Evolutionary conservation across 2,797 vertebrate genomes (phyloP), one percentile per base, ranked within the genome.

Genomic region (Lophotriccus pileatus): DNA sequence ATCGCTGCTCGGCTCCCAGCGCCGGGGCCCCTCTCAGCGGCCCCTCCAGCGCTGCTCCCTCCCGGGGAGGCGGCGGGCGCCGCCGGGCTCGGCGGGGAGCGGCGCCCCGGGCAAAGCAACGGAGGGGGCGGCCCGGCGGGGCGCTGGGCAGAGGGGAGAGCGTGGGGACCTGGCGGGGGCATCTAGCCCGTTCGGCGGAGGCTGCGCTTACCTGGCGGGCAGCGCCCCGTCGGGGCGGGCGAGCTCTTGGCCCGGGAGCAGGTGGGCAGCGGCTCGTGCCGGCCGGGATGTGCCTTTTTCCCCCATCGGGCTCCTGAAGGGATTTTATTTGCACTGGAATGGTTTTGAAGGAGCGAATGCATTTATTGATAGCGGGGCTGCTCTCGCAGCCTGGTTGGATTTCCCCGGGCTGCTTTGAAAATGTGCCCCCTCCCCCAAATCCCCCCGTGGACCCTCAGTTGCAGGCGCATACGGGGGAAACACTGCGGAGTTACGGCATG

Each of bases 321-420:
- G 79, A 19, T 91, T 80, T 64, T 93, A 73, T 80, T 88, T 52
- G 88, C 84, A 4, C 62, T 53, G 94, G 77, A 78, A 87, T 14
- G 43, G 75, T 88, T 90, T 79, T 46, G 86, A 84, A 87, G 67
- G 64, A 87, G 78, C 49, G 72, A 90, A 92, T 49, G 77, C 56
- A 14, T 89, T 94, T 91, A 93, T 49, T 93, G 95, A 94, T 60
- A 87, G 75, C 7, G 84, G 84, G 44, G 44, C 68, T 34, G 86
- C 46, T 68, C 75, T 81, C 67, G 75, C 87, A 75, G 90, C 60
- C 66, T 75, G 87, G 84, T 77, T 87, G 92, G 62, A 41, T 95
- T 93, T 94, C 89, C 82, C 82, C 63, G 79, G 64, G 60, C 47
- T 37, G 76, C 93, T 92, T 91, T 85, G 94, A 83, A 81, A 83